Evolutionary conservation across 2,113 vertebrate species (phyloP), one percentile per base, ranked within the genome.

Genomic region (Corythaeola cristata): DNA sequence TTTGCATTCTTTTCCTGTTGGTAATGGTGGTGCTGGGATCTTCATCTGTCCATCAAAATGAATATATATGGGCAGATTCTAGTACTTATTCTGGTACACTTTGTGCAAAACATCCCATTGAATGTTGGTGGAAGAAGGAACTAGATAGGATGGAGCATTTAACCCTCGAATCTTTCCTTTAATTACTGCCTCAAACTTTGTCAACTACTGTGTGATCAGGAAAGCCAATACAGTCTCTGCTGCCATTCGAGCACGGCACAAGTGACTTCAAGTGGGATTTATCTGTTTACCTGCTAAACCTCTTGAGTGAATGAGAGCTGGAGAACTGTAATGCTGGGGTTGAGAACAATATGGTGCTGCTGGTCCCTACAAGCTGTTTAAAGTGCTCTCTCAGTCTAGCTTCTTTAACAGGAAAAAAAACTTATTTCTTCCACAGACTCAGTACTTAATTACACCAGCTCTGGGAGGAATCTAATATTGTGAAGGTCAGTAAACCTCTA

Each of bases 261-360:
- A 52, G 83, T 91, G 74, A 41, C 67, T 90, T 94, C 64, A 55
- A 20, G 69, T 90, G 82, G 73, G 39, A 87, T 96, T 96, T 95
- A 35, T 82, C 82, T 87, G 47, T 93, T 96, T 85, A 45, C 63
- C 28, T 85, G 32, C 56, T 86, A 59, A 91, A 79, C 28, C 35
- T 85, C 78, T 60, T 49, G 63, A 96, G 78, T 37, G 71, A 85
- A 33, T 88, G 82, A 91, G 89, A 89, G 30, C 68, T 60, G 49
- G 47, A 55, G 35, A 72, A 67, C 16, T 35, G 4, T 60, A 30
- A 37, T 85, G 32, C 63, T 81, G 80, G 74, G 66, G 39, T 2
- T 64, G 47, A 32, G 56, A 92, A 49, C 11, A 81, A 59, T 62
- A 39, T 37, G 89, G 17, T 73, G n/a, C 81, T 92, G 44, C 73